A percentile compares a stretch with the other conserved stretches of the same genome.
Evolutionary conservation across 30 jellyfish, hydroid and myxozoan genomes (phyloP).

Genomic region (Cassiopea andromeda): DNA sequence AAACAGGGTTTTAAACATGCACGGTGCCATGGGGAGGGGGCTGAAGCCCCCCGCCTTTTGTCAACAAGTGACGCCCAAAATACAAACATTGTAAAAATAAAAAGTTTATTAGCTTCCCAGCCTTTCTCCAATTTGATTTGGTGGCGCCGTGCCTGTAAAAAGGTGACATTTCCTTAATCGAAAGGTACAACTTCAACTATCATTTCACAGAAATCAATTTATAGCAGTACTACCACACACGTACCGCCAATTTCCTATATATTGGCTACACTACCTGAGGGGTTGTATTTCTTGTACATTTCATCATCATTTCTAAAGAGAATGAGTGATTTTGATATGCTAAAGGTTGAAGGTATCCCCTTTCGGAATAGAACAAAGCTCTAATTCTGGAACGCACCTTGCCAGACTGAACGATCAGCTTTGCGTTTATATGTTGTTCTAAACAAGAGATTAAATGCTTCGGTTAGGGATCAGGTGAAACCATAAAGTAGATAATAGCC

Average conservation of each 20-base stretch:
- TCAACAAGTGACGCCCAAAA: too few relatives aligned
- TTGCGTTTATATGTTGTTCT: neutral
- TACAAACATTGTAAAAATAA: too few relatives aligned
- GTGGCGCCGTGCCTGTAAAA: too few relatives aligned
- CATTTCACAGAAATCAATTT: neutral
- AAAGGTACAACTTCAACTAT: neutral
- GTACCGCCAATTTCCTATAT: neutral
- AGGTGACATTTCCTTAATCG: neutral
- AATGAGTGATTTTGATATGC: too few relatives aligned
- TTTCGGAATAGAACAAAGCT: neutral
- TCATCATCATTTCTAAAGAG: too few relatives aligned
- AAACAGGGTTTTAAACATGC: too few relatives aligned
- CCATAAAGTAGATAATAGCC: too few relatives aligned
- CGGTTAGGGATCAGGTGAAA: constrained; percentile 1
- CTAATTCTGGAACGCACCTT: neutral
- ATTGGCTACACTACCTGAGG: neutral
- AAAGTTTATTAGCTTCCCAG: too few relatives aligned
- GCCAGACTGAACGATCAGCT: neutral
- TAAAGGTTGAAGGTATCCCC: neutral
- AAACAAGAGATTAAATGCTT: neutral
- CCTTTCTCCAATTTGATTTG: too few relatives aligned
- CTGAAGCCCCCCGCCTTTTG: too few relatives aligned
- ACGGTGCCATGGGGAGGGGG: too few relatives aligned
- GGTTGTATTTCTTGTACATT: neutral
- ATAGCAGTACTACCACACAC: neutral